Conservation (phyloP, 2,888 invertebrate genomes). For the Phyto melanocephala region DNA sequence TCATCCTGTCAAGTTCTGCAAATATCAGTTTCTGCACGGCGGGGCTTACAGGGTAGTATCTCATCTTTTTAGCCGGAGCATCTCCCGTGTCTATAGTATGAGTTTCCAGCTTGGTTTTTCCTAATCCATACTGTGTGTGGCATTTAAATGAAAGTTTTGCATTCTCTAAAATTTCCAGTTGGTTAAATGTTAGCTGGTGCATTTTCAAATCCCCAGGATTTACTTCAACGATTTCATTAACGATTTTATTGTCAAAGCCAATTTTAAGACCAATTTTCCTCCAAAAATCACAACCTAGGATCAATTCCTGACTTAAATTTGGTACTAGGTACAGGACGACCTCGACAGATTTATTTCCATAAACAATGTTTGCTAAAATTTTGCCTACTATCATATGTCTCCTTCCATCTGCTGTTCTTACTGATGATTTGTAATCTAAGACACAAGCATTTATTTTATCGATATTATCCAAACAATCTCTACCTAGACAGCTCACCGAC, state of each 20-base stretch:
- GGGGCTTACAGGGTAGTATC: neutral
- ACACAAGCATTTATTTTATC: neutral
- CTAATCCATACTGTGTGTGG: neutral
- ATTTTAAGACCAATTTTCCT: neutral
- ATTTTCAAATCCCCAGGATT: neutral
- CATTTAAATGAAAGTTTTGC: neutral
- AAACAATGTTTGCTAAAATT: neutral
- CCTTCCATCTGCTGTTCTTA: neutral
- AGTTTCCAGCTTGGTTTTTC: neutral
- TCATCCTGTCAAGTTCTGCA: neutral
- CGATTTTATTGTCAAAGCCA: neutral
- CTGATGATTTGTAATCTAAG: neutral
- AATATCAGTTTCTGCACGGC: neutral
- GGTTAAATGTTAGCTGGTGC: neutral
- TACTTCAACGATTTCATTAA: neutral
- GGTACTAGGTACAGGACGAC: neutral
- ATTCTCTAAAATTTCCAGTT: neutral
- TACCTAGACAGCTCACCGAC: neutral
- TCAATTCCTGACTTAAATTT: neutral
- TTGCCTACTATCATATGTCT: neutral
- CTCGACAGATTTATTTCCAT: neutral
- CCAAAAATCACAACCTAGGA: neutral
- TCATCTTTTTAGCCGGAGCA: neutral
- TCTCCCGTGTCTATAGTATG: neutral
- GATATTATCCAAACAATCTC: neutral